Conservation (phyloP, 2,888 invertebrate species). For the Stictocephala bisonia region DNA sequence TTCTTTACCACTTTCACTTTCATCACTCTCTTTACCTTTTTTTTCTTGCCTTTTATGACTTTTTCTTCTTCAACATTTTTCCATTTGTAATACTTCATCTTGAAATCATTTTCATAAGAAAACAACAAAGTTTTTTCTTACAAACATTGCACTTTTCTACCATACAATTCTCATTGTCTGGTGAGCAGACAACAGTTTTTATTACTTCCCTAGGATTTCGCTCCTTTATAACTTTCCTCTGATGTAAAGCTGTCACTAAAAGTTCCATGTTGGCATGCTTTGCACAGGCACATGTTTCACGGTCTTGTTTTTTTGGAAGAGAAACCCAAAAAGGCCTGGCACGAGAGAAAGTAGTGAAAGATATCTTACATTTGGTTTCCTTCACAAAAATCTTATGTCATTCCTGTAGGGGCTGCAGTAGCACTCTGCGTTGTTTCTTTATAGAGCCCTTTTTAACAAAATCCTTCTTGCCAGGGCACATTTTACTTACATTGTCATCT, state of each 20-base stretch:
- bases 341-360: background rate
- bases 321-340: constrained; percentile 3
- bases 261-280: background rate
- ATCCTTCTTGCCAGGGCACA: constrained; percentile 15
- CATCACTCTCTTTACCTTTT: too few relatives aligned
- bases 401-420: background rate
- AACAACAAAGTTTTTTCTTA: background rate
- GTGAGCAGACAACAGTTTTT: background rate
- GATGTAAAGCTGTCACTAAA: background rate
- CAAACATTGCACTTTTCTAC: background rate
- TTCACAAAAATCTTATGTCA: background rate
- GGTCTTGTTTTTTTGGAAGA: background rate
- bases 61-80: background rate
- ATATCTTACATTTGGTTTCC: background rate
- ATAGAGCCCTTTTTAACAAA: background rate
- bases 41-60: background rate
- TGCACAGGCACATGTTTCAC: background rate
- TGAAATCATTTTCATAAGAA: background rate
- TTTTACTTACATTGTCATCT: background rate
- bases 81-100: background rate
- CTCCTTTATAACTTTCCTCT: background rate
- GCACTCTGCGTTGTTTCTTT: background rate
- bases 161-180: background rate
- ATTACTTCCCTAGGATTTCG: background rate
- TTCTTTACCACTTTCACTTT: too few relatives aligned